Conservation (phyloP, 2,888 invertebrate genomes). For the Trissolcus japonicus region DNA sequence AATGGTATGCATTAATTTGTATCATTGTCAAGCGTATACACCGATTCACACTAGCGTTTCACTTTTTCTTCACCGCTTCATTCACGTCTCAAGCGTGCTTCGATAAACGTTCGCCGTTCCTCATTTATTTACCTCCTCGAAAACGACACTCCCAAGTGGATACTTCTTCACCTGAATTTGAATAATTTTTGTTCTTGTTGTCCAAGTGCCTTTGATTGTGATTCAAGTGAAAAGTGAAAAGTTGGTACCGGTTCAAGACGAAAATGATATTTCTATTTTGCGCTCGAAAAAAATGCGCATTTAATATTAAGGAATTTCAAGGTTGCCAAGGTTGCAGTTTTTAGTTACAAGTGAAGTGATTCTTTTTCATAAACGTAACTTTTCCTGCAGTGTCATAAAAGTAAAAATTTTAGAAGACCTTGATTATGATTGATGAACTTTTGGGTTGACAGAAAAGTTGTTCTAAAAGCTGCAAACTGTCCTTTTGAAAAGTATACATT, state of each 20-base stretch:
- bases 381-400: no score
- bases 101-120: conserved; percentile 34
- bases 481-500: no score
- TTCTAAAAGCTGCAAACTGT: no score
- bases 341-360: no score
- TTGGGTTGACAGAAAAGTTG: no score
- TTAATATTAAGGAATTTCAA: background rate
- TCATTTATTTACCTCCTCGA: conserved; percentile 13
- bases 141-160: background rate
- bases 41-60: conserved; percentile 58
- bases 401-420: no score
- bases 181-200: conserved; percentile 1
- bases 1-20: conserved; percentile 57
- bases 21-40: conserved; percentile 58
- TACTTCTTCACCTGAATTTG: background rate
- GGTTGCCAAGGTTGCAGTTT: background rate
- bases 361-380: no score
- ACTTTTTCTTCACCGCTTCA: conserved; percentile 58
- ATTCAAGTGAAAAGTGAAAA: no score
- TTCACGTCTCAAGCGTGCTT: conserved; percentile 53
- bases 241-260: no score
- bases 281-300: background rate
- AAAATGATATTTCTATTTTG: no score
- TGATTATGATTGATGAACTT: no score
- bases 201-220: no score